Evolutionary conservation across 1,140 invertebrate genomes (phyloP).

Genomic region (Nomia melanderi): DNA sequence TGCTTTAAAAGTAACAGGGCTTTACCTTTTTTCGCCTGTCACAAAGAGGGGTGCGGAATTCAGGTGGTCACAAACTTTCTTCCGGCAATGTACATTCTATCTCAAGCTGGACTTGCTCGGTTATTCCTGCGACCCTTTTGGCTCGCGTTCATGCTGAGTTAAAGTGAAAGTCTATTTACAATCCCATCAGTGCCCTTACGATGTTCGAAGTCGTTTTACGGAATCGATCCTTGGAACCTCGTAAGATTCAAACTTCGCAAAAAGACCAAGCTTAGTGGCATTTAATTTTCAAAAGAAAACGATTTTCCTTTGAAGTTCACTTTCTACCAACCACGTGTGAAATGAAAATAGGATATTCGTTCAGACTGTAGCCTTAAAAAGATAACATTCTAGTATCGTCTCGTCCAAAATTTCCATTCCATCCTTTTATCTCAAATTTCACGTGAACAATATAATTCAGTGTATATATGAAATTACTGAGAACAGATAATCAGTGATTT

Average conservation of each 20-base stretch:
- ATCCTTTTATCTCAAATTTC: too few relatives aligned
- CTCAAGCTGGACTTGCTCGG: not conserved
- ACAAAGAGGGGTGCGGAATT: not conserved
- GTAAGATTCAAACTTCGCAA: not conserved
- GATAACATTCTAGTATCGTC: too few relatives aligned
- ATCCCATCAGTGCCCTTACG: constrained; percentile 16
- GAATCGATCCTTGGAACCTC: not conserved
- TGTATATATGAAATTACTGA: too few relatives aligned
- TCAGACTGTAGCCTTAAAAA: too few relatives aligned
- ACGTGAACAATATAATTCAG: too few relatives aligned
- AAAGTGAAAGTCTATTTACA: constrained; percentile 28
- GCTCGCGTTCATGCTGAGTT: not conserved
- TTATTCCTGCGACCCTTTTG: constrained; percentile 4
- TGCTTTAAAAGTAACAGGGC: too few relatives aligned
- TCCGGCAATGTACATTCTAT: not conserved
- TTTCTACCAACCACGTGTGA: not conserved
- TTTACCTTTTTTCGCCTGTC: too few relatives aligned
- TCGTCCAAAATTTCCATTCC: too few relatives aligned
- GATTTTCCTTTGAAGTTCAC: not conserved
- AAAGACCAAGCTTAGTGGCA: not conserved
- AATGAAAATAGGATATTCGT: too few relatives aligned
- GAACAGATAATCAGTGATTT: too few relatives aligned
- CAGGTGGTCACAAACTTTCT: not conserved
- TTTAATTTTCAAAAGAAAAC: not conserved
- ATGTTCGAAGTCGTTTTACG: constrained; percentile 1